Evolutionary conservation across 2,797 vertebrate genomes (phyloP), one percentile per base, ranked within the genome.

Genomic region (Buphagus erythrorhynchus): DNA sequence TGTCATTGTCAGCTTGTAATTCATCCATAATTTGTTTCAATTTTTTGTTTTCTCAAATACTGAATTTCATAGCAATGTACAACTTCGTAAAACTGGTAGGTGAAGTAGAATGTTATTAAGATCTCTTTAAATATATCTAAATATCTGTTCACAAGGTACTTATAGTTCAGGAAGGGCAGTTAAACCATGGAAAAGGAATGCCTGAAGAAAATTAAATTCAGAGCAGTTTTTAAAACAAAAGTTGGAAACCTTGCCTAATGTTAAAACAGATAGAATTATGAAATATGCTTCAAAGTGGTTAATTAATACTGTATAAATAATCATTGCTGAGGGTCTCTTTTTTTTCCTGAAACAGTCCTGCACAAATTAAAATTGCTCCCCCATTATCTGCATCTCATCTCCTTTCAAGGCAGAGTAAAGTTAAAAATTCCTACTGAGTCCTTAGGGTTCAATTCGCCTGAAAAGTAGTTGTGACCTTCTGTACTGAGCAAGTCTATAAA

Each of bases 281-380:
- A 81, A 94, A 83, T 29, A 62, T 31, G 17, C 6, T 95, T 54
- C 51, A 59, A 89, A 74, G 15, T 88, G 6, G 21, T 51, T 76
- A 55, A 88, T 93, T 93, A 91, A 79, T 69, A 35, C 12, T 71
- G 19, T 35, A 61, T 84, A 94, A 93, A 92, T 94, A 94, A 92
- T 73, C 4, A 80, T 54, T 4, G 10, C 14, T 65, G 55, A 74
- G 8, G 36, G 29, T 69, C 10, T 68, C 19, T 46, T 49, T 65
- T 84, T 86, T 62, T n/a, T 14, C 35, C 36, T 8, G 8, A 63
- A 63, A 55, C 65, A 26, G 7, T 28, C 45, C 10, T 49, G 26
- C 36, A 76, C 79, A 95, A 13, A 52, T 88, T 49, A 75, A 76
- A 91, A 84, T 33, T 85, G 5, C 4, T 74, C 6, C 25, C 20